Percentiles rank a stretch among this genome's conserved stretches.
phyloP scores from a whole-genome alignment of 1,140 invertebrate species.

The Thaumatotibia leucotreta region DNA sequence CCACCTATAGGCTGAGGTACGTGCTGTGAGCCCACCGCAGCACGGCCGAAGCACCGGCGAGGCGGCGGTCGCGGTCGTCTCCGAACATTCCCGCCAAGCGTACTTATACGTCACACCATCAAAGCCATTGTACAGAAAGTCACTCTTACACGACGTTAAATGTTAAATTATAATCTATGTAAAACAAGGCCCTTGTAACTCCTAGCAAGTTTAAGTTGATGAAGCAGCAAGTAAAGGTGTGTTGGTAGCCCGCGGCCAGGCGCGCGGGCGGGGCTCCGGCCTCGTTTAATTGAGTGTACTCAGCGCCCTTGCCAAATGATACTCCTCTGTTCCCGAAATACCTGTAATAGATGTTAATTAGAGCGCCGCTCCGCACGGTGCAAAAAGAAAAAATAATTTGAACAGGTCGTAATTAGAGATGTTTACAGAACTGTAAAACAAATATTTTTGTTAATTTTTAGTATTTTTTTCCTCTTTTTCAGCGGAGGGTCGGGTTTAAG shows the following conservation, averaged over 20 bases:
- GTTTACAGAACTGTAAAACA: conserved; percentile 72
- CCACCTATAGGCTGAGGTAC: conserved; percentile 22
- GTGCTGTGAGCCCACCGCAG: conserved; percentile 12
- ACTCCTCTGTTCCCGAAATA: conserved; percentile 65
- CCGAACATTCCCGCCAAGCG: not conserved
- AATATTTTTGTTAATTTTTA: conserved; percentile 75
- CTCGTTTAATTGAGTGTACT: conserved; percentile 70
- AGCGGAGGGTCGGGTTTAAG: conserved; percentile 62
- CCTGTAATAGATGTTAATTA: conserved; percentile 74
- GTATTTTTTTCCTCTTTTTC: conserved; percentile 59
- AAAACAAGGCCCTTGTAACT: not conserved
- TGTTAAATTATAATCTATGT: too few species aligned
- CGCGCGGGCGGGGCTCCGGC: conserved; percentile 32
- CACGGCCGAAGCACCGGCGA: not conserved
- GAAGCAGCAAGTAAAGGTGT: conserved; percentile 17
- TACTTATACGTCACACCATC: too few species aligned
- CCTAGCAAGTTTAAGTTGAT: conserved; percentile 1
- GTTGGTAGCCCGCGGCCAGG: conserved; percentile 18
- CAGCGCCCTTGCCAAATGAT: conserved; percentile 64
- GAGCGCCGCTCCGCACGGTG: conserved; percentile 52
- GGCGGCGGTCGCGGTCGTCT: not conserved
- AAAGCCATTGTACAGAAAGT: too few species aligned
- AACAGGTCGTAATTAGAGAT: conserved; percentile 74
- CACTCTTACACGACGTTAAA: too few species aligned
- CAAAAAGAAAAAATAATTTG: conserved; percentile 73